Base-by-base conservation (phyloP, 2,797 vertebrate species). In the Phoxinus dragarum region DNA sequence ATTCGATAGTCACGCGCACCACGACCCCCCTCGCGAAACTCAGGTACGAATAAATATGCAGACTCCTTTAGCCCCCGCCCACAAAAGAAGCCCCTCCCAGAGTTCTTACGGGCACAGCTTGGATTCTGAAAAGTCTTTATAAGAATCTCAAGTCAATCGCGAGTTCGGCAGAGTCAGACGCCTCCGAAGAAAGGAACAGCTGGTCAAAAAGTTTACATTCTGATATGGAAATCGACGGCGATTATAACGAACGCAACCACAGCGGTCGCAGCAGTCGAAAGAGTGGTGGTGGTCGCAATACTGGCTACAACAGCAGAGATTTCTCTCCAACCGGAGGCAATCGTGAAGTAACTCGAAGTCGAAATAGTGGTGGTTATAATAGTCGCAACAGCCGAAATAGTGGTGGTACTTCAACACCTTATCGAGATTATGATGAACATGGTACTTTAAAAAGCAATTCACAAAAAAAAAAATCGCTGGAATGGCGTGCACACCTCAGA, bases 51-150 rank as follows among this genome's bases (percentile, higher is more conserved):
- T 83, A 93, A 90, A 69, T 90, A 36, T 12, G 79, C 67, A 3
- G 91, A 92, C 40, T 91, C 90, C 23, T 85, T 84, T n/a, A 67
- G 68, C 31, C 88, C 88, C 89, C 42, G 85, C 87, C 27, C 91
- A 91, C 36, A 93, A 92, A 23, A 79, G 89, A 84, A 93, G 89
- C 85, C 89, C 89, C 14, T 94, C 94, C 7, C 93, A 93, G 79
- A 88, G 91, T 80, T 94, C 94, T n/a, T 91, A 93, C 68, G 92
- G 91, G 44, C 94, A 95, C 88, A 94, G 94, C 77, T 88, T 95
- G 84, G 95, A 96, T 86, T 96, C 95, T 10, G 95, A 96, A 86
- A 94, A 90, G 87, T n/a, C 91, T 96, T 59, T 95, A 94, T 89
- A 93, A 91, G 82, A 95, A 96, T 84, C 92, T 96, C 3, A 94